phyloP scores from a whole-genome alignment of 2,888 invertebrate species.

The Parelbella ahira region DNA sequence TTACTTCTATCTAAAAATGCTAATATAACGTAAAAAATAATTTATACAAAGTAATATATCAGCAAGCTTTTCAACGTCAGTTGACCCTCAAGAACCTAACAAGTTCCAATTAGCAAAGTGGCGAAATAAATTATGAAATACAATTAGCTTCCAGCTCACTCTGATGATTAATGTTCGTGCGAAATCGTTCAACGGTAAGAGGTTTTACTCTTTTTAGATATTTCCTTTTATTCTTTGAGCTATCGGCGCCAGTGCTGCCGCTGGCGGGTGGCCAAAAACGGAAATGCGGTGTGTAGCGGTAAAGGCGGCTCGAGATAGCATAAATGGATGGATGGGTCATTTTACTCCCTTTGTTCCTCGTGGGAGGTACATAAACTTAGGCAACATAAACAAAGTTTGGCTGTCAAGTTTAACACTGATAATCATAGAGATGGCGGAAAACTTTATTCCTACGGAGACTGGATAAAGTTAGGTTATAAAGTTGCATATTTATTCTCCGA shows the following conservation, averaged over 20 bases:
- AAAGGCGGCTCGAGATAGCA: slow-evolving; percentile 5
- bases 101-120: slow-evolving; percentile 6
- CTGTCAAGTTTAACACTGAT: no score
- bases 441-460: no score
- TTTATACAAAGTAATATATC: no score
- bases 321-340: slow-evolving; percentile 6
- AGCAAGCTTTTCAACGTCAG: background rate
- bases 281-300: slow-evolving; percentile 27
- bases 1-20: no score
- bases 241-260: slow-evolving; percentile 13
- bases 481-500: no score
- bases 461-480: no score
- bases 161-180: slow-evolving; percentile 2
- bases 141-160: background rate
- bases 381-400: no score
- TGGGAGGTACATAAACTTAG: no score
- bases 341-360: slow-evolving; percentile 7
- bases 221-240: slow-evolving; percentile 4
- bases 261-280: slow-evolving; percentile 49
- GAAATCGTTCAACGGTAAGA: slow-evolving; percentile 5
- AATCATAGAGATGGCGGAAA: no score
- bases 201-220: slow-evolving; percentile 1
- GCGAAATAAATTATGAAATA: background rate
- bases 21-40: no score
- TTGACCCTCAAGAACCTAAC: no score